Base-by-base conservation (phyloP, 2,888 invertebrate species). In the Protula sp. region DNA sequence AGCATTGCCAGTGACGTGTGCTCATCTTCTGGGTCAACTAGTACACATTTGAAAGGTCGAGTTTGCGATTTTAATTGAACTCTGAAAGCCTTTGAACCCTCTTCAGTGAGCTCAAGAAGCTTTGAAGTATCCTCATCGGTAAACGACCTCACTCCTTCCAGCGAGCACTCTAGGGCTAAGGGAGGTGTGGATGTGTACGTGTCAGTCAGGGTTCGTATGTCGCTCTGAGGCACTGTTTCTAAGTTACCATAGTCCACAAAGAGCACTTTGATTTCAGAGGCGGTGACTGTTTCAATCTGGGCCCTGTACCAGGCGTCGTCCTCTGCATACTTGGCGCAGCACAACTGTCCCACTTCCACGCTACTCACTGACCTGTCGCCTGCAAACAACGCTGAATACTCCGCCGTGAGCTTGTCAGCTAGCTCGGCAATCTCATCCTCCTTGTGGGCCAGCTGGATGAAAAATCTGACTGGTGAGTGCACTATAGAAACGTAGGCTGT, bases 181-280 rank as follows among this genome's bases (percentile, higher is more conserved):
- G 69, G 64, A 38, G 71, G 68, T 0, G 59, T 50, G 2, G 38
- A 19, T 4, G 66, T 22, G 29, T 63, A 61, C 19, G 64, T 59
- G 9, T 73, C 75, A n/a, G 57, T 55, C 38, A 67, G 55, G 28
- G 26, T 45, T 28, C 57, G 47, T 14, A 68, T 45, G 2, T 58
- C 55, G 5, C 27, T 22, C 24, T 61, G 53, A 3, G 54, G 51
- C 28, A 68, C 64, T 1, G 47, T 54, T n/a, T 71, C 74, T 26
- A 50, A 64, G 47, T 78, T 77, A 5, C 79, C 79, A 67, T 75
- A 79, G 64, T 79, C 79, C 24, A 78, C 73, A 69, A 75, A 79
- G 28, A 69, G 70, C 3, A 79, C 75, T 52, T 68, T 65, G 14
- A 69, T 63, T 54, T 58, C 64, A 24, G 63, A 48, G 27, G 57